Evolutionary conservation across 2,888 invertebrate species (phyloP).

Genomic region (Plebejus melissa): DNA sequence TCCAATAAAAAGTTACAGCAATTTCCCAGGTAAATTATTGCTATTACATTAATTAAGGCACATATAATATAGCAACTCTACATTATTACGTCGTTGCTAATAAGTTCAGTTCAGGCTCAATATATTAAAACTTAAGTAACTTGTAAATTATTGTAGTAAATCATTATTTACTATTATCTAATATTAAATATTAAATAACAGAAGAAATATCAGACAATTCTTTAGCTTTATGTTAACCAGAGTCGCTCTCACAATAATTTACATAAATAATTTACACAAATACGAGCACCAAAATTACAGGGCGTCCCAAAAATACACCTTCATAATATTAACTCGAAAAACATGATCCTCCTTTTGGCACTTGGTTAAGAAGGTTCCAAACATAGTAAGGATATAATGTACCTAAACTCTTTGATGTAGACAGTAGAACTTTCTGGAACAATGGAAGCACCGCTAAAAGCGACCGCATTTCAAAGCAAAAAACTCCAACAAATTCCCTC

Average conservation of each 20-base stretch:
- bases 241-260: too few relatives aligned
- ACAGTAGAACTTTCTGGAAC: background rate
- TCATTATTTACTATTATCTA: too few relatives aligned
- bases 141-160: too few relatives aligned
- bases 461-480: constrained; percentile 17
- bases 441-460: constrained; percentile 17
- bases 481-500: constrained; percentile 19
- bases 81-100: background rate
- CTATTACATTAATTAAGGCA: background rate
- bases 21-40: background rate
- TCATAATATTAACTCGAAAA: too few relatives aligned
- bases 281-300: background rate
- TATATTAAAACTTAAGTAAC: background rate
- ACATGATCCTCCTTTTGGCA: background rate
- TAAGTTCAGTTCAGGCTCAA: background rate
- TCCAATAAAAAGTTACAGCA: background rate
- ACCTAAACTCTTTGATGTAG: constrained; percentile 2
- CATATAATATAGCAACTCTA: background rate
- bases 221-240: too few relatives aligned
- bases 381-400: background rate
- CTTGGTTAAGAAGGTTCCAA: background rate
- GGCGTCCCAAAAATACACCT: too few relatives aligned
- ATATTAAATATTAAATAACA: too few relatives aligned
- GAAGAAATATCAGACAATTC: too few relatives aligned
- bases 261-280: background rate